Base-by-base conservation (phyloP, 2,888 invertebrate species). In the Glyphotaelius pellucidus region DNA sequence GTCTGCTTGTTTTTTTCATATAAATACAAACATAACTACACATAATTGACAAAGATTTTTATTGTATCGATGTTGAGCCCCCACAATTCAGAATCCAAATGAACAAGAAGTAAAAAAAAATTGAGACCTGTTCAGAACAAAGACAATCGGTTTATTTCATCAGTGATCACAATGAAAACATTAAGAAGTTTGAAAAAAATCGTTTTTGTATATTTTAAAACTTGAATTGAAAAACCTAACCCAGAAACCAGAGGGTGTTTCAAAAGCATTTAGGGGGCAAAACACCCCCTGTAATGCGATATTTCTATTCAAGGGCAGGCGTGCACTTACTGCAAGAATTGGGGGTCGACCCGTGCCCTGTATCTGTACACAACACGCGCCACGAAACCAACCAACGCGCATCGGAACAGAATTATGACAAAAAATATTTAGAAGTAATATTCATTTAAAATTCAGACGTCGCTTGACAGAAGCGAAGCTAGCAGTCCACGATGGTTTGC, bases 241-340 rank as follows among this genome's bases (percentile, higher is more conserved):
- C 9, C 25, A 67, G 67, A 67, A 67, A 7, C 3, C 25, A 67
- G 25, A n/a, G 67, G 67, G 25, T 67, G 67, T 32, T 83, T 35
- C 35, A 83, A 32, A 35, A 83, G 35, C 35, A 35, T 83, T 83
- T 83, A 83, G 83, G 83, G 83, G 32, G 83, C 83, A 83, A 83
- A 25, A 67, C 67, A 25, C 88, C 91, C 91, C n/a, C 80, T 35
- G 91, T 93, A 93, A 93, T 93, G 88, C 92, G 92, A 92, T 93
- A 92, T 92, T 91, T 80, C 88, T 92, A 93, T 93, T 93, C 93
- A 92, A 92, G 93, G 93, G 90, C 93, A 93, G 92, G 92, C 80
- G 67, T 80, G 83, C 90, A 67, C 52, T 80, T 90, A 47, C 90
- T 67, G 83, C 19, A n/a, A 19, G 83, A 83, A 83, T 2, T 30